Conservation (phyloP, 1,140 invertebrate species). For the Drosophila baimaii region DNA sequence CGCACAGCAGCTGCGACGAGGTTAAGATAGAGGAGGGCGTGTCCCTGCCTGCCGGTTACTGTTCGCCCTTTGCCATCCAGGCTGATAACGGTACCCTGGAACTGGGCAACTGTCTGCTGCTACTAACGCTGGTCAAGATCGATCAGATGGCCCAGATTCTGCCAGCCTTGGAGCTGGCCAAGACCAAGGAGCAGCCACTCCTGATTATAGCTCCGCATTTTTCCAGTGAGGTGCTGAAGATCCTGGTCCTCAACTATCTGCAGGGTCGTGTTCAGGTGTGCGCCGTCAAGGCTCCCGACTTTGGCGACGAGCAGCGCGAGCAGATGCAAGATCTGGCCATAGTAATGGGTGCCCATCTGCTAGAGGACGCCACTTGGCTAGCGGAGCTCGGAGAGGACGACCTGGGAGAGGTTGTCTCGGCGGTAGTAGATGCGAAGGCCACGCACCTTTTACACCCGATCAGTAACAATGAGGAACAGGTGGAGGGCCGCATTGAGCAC, state of each 20-base stretch:
- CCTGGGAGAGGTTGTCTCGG: slow-evolving; percentile 88
- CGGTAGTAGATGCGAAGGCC: slow-evolving; percentile 88
- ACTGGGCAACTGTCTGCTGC: slow-evolving; percentile 91
- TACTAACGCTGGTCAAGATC: slow-evolving; percentile 97
- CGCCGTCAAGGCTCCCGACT: slow-evolving; percentile 91
- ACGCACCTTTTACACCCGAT: slow-evolving; percentile 84
- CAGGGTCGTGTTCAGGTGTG: slow-evolving; percentile 89
- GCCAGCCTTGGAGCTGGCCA: slow-evolving; percentile 95
- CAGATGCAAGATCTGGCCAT: slow-evolving; percentile 47
- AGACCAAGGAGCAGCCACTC: slow-evolving; percentile 90
- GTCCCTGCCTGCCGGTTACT: slow-evolving; percentile 98
- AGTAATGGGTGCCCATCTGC: slow-evolving; percentile 80
- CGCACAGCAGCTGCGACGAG: slow-evolving; percentile 95
- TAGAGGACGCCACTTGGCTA: slow-evolving; percentile 85
- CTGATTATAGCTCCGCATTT: slow-evolving; percentile 92
- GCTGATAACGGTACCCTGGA: slow-evolving; percentile 95
- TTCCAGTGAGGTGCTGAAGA: slow-evolving; percentile 91
- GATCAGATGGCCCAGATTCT: slow-evolving; percentile 94
- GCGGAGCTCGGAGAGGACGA: slow-evolving; percentile 84
- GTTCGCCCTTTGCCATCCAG: slow-evolving; percentile 97
- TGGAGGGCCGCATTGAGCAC: slow-evolving; percentile 87
- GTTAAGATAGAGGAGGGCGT: slow-evolving; percentile 97
- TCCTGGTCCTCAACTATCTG: slow-evolving; percentile 90
- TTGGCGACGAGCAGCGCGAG: slow-evolving; percentile 89
- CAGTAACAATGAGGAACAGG: slow-evolving; percentile 86